Evolutionary conservation across 2,797 vertebrate species (phyloP), one percentile per base, ranked within the genome.

Genomic region (Phalloptychus januarius): DNA sequence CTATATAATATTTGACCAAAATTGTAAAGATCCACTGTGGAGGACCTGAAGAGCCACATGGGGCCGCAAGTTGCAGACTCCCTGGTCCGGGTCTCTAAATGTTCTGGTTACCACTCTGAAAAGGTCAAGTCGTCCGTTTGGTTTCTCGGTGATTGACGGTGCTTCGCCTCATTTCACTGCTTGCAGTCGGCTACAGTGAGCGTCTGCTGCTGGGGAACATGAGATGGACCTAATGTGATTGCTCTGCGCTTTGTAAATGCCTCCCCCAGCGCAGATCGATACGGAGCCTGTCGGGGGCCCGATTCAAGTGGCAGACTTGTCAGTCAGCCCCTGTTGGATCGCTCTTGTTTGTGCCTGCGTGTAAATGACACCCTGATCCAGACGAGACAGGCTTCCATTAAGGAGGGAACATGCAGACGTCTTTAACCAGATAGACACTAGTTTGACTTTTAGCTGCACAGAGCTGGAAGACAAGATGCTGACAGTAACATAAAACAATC

Each of bases 211-310:
- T 46, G 36, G 81, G 85, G 78, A 71, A 85, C 82, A 76, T 33
- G 52, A 83, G 82, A 79, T 23, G 23, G 46, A 16, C 58, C 16
- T 79, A 77, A 81, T 83, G 81, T 75, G 77, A 85, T 83, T 81
- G 74, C 61, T 48, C 74, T 25, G 16, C 16, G 72, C 84, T 83
- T 82, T 40, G n/a, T 86, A 82, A 87, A 91, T 78, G 79, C 87
- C 76, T 76, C 40, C n/a, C 44, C 18, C 45, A 23, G 10, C 23
- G 40, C 5, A 50, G 88, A 92, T 94, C 92, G 25, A 92, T 92
- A 76, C 0, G 23, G 61, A 86, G 76, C 73, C 72, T 81, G 77
- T 71, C 1, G 72, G 52, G 71, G 33, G 65, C 54, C 45, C 33
- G 48, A 79, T 74, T 90, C 71, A 54, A 88, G 84, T 63, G 83